phyloP scores from a whole-genome alignment of 92 coral and sea anemone species.

The Pocillopora meandrina region DNA sequence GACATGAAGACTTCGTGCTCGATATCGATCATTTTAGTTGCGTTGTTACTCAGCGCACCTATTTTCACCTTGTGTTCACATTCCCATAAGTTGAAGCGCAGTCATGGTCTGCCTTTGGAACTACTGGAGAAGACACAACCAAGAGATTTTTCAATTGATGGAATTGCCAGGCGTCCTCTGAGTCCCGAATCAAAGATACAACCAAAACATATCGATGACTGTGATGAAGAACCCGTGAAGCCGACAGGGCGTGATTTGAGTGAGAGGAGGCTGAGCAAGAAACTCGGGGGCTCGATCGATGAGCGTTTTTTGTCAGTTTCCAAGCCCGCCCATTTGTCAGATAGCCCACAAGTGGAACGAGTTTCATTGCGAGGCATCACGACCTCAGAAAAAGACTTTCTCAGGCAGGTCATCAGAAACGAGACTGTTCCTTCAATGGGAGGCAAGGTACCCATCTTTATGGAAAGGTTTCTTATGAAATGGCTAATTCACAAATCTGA shows the following conservation, averaged over 20 bases:
- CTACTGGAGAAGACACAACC: neutral
- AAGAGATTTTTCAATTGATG: neutral
- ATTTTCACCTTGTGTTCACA: neutral
- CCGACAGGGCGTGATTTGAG: conserved; percentile 35
- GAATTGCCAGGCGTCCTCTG: neutral
- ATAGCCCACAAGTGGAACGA: neutral
- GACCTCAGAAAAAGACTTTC: conserved; percentile 35
- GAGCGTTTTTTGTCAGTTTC: conserved; percentile 31
- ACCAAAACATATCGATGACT: conserved; percentile 31
- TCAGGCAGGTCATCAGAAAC: conserved; percentile 37
- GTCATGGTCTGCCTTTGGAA: neutral
- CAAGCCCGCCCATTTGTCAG: conserved; percentile 24
- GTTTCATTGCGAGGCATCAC: conserved; percentile 36
- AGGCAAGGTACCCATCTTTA: conserved; percentile 4
- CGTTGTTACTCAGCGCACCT: conserved; percentile 20
- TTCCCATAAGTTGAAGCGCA: neutral
- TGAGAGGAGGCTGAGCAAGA: conserved; percentile 27
- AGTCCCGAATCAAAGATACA: conserved; percentile 16
- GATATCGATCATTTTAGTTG: neutral
- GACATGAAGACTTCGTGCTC: conserved; percentile 18
- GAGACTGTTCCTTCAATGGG: conserved; percentile 22
- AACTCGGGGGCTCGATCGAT: conserved; percentile 28
- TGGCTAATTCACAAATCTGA: conserved; percentile 68
- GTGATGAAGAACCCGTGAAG: conserved; percentile 17
- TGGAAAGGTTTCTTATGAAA: conserved; percentile 56